Base-by-base conservation (phyloP, 2,797 vertebrate species). In the Odontamblyopus rebecca region DNA sequence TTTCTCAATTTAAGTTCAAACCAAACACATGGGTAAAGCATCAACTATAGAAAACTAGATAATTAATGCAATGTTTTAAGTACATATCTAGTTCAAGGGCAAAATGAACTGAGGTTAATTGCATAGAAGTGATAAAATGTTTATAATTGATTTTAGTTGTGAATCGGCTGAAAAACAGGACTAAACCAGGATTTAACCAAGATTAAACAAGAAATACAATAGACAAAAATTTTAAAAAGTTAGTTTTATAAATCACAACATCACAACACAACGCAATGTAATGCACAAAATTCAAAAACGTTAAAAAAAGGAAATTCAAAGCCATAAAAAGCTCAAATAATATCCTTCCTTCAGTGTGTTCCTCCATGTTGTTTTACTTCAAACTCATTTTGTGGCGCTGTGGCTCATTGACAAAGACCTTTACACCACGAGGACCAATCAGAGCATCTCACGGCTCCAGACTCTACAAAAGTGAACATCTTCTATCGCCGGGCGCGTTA, bases 401-500 rank as follows among this genome's bases (percentile, higher is more conserved):
- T 5, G 32, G 35, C 29, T 32, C 4, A 5, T 32, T 35, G 32
- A 62, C n/a, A 23, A 4, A 19, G 38, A 8, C 38, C 12, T 23
- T 2, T 19, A 7, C 12, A 32, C 6, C 54, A 41, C n/a, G 23
- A 56, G 41, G 38, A 64, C 18, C 26, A 13, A 48, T 44, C 61
- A 15, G 62, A 67, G 53, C 38, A 53, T 68, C 67, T 51, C 16
- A 16, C 18, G 11, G 32, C 26, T 44, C 8, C 61, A 44, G 32
- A 27, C 71, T 69, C 76, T 90, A 91, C 77, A 99, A 94, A 88
- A 99, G 93, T 2, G 76, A 86, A 86, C 97, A 99, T 77, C 96
- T 93, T 96, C 98, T 90, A 69, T 93, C 91, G 35, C 94, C 95
- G 32, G 95, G 77, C 2, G 95, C 94, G 89, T 89, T 95, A 90